These are phyloP conservation scores for Thamnophis sirtalis DNA, from an alignment of 2,113 vertebrate species.

Conservation along the genomic window DNA sequence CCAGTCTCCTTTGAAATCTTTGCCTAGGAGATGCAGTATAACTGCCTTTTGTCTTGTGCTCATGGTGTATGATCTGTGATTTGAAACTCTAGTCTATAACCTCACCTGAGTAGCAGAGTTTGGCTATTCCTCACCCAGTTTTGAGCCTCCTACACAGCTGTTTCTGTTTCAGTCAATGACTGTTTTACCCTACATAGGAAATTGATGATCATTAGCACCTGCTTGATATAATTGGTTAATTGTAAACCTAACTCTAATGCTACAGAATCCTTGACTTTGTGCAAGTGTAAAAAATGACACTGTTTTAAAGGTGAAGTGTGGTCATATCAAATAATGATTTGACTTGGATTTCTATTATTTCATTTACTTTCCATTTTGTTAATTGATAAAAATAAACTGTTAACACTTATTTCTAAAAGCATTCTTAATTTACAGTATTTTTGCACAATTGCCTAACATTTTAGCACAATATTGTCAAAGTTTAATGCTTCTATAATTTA, in stretches of 20 bases:
- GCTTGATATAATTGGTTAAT: background rate
- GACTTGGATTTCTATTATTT: background rate
- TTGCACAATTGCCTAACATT: background rate
- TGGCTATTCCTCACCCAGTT: background rate
- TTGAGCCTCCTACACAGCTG: background rate
- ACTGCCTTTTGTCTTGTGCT: background rate
- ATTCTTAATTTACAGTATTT: background rate
- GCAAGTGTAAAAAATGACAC: background rate
- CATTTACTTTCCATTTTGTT: background rate
- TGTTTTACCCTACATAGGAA: background rate
- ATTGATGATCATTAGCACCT: background rate
- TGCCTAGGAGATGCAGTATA: background rate
- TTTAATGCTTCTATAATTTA: no score
- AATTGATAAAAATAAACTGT: background rate
- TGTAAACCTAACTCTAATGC: background rate
- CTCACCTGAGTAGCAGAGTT: background rate
- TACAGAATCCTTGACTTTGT: background rate
- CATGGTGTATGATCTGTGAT: background rate
- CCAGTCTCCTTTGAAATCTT: background rate
- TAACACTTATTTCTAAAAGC: background rate
- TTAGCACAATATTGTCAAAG: no score
- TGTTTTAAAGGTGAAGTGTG: background rate
- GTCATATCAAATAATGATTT: background rate
- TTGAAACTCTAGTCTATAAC: background rate
- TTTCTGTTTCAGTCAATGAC: background rate